Evolutionary conservation across 1,140 invertebrate species (phyloP).

Genomic region (Vanessa tameamea): DNA sequence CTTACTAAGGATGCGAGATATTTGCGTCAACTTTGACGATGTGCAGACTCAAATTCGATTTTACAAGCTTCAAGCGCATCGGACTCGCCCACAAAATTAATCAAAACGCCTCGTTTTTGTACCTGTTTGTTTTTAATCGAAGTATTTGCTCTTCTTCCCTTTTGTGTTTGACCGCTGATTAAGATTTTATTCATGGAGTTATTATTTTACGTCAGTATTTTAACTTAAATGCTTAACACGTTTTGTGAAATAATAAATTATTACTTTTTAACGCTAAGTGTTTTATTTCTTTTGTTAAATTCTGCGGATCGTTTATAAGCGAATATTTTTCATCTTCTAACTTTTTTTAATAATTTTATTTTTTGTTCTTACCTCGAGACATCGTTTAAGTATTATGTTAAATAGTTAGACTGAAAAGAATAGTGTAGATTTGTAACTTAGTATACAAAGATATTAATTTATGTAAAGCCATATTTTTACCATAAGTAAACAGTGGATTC

Average conservation of each 20-base stretch:
- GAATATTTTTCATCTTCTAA: neutral
- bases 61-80: constrained; percentile 40
- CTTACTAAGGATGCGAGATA: constrained; percentile 41
- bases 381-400: too few species aligned
- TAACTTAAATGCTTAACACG: constrained; percentile 34
- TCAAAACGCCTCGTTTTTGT: constrained; percentile 70
- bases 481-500: neutral
- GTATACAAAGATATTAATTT: too few species aligned
- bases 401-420: too few species aligned
- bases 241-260: constrained; percentile 31
- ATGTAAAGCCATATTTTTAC: too few species aligned
- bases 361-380: neutral
- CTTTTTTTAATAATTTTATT: neutral
- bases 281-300: constrained; percentile 20
- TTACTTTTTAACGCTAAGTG: neutral
- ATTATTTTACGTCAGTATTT: constrained; percentile 43
- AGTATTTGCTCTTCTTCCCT: constrained; percentile 55
- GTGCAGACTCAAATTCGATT: constrained; percentile 61
- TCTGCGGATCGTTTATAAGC: constrained; percentile 6
- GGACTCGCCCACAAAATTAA: constrained; percentile 67
- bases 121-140: constrained; percentile 72
- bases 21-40: constrained; percentile 69
- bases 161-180: constrained; percentile 61
- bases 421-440: too few species aligned
- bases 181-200: constrained; percentile 77